Evolutionary conservation across 2,113 vertebrate species (phyloP), one percentile per base, ranked within the genome.

Genomic region (Rallus limicola): DNA sequence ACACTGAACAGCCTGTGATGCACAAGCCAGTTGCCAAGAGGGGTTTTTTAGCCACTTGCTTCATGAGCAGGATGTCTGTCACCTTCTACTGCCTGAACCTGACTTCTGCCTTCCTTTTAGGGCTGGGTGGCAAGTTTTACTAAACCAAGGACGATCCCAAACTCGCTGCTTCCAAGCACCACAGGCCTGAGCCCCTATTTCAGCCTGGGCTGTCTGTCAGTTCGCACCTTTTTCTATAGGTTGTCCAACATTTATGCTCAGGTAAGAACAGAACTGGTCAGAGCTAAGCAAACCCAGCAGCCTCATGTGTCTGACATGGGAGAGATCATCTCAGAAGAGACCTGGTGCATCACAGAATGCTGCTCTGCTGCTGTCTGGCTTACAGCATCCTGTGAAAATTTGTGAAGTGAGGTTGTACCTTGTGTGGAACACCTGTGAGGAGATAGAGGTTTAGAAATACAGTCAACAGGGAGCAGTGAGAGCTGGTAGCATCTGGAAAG

Each of bases 81-180:
- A 9, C 62, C 48, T 50, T 19, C 10, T 40, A 26, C 36, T 90
- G 53, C 42, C 46, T 89, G 55, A 95, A 18, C 42, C 38, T 46
- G 59, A 46, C 65, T 83, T 91, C 68, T 89, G 2, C n/a, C 83
- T 69, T 25, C 24, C 4, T 83, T 93, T 87, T 55, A 99, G 99
- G 99, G 99, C 50, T 99, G 99, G 99, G 99, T 99, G 86, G 98
- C 98, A 83, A 99, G 98, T 96, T 99, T 99, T 82, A 98, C 99
- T 95, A 98, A 98, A 78, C 98, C 99, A 6, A 98, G 98, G 48
- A 99, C 99, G 98, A 98, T 98, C 65, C 98, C 99, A 4, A 99
- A 99, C 93, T 99, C 99, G 1, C 97, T 99, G 72, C 98, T 99
- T 65, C 99, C 99, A 55, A 99, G 98, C 93, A 99, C 99, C 40